phyloP scores from a whole-genome alignment of 2,113 vertebrate species.

The Chascanopsetta lugubris region DNA sequence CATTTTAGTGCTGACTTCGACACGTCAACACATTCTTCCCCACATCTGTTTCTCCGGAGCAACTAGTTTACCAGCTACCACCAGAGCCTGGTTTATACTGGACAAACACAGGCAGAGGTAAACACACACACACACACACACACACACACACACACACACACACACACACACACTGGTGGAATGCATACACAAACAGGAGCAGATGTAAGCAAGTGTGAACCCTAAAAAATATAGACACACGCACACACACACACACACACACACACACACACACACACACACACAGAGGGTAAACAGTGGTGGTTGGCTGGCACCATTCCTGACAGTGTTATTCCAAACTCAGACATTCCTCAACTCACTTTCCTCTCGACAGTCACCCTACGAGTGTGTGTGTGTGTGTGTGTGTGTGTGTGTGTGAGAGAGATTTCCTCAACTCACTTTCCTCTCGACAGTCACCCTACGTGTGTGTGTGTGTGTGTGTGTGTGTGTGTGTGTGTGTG shows the following conservation, averaged over 20 bases:
- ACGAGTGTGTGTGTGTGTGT: conserved; percentile 13
- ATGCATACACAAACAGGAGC: conserved; percentile 49
- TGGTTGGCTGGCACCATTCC: conserved; percentile 28
- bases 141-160: conserved; percentile 37
- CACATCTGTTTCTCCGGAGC: conserved; percentile 45
- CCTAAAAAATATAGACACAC: conserved; percentile 13
- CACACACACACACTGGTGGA: conserved; percentile 24
- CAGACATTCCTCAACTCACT: conserved; percentile 57
- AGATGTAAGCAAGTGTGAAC: conserved; percentile 43
- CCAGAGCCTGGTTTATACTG: conserved; percentile 48
- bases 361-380: conserved; percentile 35
- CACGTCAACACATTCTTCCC: conserved; percentile 18
- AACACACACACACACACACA: conserved; percentile 34
- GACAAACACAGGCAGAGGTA: conserved; percentile 50
- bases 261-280: conserved; percentile 28
- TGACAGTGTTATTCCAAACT: conserved; percentile 52
- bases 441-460: conserved; percentile 33
- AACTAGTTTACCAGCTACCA: conserved; percentile 37
- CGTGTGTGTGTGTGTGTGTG: conserved; percentile 13
- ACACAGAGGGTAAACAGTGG: conserved; percentile 43
- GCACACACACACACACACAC: conserved; percentile 22
- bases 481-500: conserved; percentile 1
- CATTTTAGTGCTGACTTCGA: not conserved
- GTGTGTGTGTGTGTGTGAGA: no score
- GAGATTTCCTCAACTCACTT: conserved; percentile 48